Evolutionary conservation across 1,140 invertebrate genomes (phyloP).

Genomic region (Zaprionus camerounensis): DNA sequence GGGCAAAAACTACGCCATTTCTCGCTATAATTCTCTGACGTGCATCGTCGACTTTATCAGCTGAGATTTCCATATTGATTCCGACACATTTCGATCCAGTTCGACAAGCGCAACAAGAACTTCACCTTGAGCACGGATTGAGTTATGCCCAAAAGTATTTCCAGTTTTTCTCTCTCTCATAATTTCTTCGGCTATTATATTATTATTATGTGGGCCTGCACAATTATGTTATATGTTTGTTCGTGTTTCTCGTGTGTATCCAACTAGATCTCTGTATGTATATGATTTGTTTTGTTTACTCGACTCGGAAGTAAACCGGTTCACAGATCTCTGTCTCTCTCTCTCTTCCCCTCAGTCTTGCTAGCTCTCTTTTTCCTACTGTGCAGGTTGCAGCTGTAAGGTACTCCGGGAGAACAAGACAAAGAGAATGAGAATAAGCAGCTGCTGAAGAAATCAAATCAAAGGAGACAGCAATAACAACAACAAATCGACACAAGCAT

Average conservation of each 20-base stretch:
- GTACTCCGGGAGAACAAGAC: background rate
- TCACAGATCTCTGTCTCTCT: conserved; percentile 21
- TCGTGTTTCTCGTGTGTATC: conserved; percentile 20
- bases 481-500: background rate
- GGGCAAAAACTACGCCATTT: conserved; percentile 39
- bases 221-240: background rate
- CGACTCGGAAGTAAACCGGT: conserved; percentile 63
- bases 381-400: conserved; percentile 32
- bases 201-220: conserved; percentile 11
- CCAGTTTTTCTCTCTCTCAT: background rate
- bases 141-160: background rate
- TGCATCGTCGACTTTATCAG: conserved; percentile 53
- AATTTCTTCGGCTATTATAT: conserved; percentile 2
- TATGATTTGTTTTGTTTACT: conserved; percentile 44
- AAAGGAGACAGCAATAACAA: background rate
- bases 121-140: conserved; percentile 8
- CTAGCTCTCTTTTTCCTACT: background rate
- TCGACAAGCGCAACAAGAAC: conserved; percentile 3
- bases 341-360: background rate
- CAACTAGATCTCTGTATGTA: conserved; percentile 38
- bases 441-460: conserved; percentile 38
- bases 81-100: conserved; percentile 28
- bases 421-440: conserved; percentile 24
- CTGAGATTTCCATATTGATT: conserved; percentile 59
- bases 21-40: conserved; percentile 26